A percentile compares a stretch with the other conserved stretches of the same genome.
These are phyloP conservation scores for Globicephala melas DNA, from an alignment of 2,113 vertebrate species.

Conservation along the genomic window DNA sequence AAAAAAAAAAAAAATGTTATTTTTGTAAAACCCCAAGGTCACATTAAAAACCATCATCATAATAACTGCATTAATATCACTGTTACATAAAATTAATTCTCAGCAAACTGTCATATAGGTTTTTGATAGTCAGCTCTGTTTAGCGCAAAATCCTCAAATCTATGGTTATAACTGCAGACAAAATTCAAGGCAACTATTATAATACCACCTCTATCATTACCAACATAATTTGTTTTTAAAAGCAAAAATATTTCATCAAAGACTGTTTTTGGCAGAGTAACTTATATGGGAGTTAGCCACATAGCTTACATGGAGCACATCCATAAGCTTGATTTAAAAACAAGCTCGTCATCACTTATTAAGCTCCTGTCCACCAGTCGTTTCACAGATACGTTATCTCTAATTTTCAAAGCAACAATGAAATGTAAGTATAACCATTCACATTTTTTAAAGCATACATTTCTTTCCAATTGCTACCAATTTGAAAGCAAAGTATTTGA, in stretches of 20 bases:
- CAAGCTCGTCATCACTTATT: neutral
- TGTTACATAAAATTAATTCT: neutral
- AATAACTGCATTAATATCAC: neutral
- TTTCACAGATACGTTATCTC: neutral
- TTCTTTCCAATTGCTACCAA: neutral
- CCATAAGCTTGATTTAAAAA: neutral
- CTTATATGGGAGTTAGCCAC: neutral
- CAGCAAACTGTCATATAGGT: neutral
- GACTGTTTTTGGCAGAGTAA: neutral
- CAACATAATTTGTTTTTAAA: slow-evolving; percentile 19
- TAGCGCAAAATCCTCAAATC: neutral
- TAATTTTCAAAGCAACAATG: neutral
- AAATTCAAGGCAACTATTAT: neutral
- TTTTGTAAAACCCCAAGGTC: neutral
- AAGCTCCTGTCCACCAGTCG: neutral
- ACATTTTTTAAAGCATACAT: slow-evolving; percentile 1
- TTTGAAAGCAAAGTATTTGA: neutral
- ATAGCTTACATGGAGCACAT: neutral
- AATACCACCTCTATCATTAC: neutral
- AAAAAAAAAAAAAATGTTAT: neutral
- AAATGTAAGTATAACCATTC: neutral
- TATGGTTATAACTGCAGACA: neutral
- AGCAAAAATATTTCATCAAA: slow-evolving; percentile 31
- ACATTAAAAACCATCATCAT: neutral
- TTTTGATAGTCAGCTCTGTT: neutral